phyloP scores from a whole-genome alignment of 2,113 vertebrate species.

The Seriola rivoliana region DNA sequence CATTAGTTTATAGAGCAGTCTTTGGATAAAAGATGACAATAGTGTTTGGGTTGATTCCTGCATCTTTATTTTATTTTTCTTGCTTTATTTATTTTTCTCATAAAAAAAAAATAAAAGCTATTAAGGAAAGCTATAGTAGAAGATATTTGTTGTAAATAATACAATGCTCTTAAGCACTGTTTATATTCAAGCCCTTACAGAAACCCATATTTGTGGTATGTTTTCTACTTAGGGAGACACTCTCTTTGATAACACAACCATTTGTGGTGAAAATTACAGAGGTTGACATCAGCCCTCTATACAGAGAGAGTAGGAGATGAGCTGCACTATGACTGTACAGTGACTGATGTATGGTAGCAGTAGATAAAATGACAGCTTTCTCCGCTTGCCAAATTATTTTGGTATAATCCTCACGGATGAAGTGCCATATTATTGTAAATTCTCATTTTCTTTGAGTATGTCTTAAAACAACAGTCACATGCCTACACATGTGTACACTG shows the following conservation, averaged over 20 bases:
- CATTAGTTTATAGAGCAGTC: constrained; percentile 15
- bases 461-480: background rate
- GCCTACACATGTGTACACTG: background rate
- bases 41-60: constrained; percentile 3
- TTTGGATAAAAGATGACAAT: constrained; percentile 26
- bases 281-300: background rate
- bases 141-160: background rate
- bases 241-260: background rate
- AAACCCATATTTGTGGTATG: background rate
- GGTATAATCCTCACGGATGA: background rate
- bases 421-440: background rate
- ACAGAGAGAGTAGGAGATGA: background rate
- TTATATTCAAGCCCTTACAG: background rate
- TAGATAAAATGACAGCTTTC: constrained; percentile 3
- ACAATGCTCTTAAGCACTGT: background rate
- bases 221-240: background rate
- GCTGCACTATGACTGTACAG: background rate
- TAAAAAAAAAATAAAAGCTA: too few relatives aligned
- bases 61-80: background rate
- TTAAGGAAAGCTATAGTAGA: too few relatives aligned
- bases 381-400: background rate
- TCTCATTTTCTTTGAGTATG: background rate
- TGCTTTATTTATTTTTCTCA: too few relatives aligned
- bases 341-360: background rate
- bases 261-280: background rate